These are phyloP conservation scores for Montipora capricornis DNA, from an alignment of 64 coral and sea anemone species.

Conservation along the genomic window DNA sequence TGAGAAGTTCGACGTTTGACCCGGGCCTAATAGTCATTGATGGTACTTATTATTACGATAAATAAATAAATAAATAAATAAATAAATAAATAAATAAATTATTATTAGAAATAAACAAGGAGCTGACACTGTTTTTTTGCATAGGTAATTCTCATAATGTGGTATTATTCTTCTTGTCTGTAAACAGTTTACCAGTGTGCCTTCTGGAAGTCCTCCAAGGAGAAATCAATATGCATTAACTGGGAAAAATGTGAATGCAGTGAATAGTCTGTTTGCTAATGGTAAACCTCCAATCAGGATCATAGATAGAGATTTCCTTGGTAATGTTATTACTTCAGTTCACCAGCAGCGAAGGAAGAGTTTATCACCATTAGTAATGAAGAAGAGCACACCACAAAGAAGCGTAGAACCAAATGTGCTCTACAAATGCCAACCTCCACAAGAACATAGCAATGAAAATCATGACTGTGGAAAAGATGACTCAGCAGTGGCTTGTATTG, in stretches of 20 bases:
- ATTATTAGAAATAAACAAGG: too few species aligned
- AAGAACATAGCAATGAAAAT: neutral
- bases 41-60: too few species aligned
- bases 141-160: neutral
- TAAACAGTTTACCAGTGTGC: neutral
- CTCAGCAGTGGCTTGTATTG: neutral
- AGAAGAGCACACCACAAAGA: neutral
- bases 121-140: too few species aligned
- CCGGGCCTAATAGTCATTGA: too few species aligned
- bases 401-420: neutral
- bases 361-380: neutral
- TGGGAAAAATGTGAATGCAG: neutral
- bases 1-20: too few species aligned
- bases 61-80: too few species aligned
- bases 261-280: neutral
- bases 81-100: too few species aligned
- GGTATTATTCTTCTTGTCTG: neutral
- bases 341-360: neutral
- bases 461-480: neutral
- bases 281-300: neutral
- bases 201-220: neutral
- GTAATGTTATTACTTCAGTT: slow-evolving; percentile 8
- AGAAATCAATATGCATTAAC: neutral
- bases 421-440: neutral
- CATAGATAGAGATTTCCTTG: neutral